Evolutionary conservation across 2,888 invertebrate genomes (phyloP), one percentile per base, ranked within the genome.

Genomic region (Callyntrura sp.): DNA sequence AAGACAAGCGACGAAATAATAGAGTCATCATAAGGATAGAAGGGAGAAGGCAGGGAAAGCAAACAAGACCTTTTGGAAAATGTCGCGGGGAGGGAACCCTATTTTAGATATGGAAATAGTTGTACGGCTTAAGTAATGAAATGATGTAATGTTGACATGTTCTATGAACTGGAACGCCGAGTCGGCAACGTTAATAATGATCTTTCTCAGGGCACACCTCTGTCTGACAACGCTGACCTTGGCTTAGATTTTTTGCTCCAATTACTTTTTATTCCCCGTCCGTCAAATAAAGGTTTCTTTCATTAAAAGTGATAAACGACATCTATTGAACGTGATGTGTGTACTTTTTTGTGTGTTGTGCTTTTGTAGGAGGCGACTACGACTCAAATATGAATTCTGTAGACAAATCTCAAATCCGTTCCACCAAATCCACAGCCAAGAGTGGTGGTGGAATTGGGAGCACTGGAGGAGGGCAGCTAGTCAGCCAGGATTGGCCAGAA

Each of bases 301-400:
- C n/a, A n/a, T n/a, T n/a, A 43, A 48, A 43, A n/a, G 20, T 70
- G 70, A 70, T 70, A 25, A 62, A 45, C 45, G n/a, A n/a, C n/a
- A n/a, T n/a, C n/a, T n/a, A n/a, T n/a, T n/a, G n/a, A n/a, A n/a
- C n/a, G n/a, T n/a, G n/a, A n/a, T n/a, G n/a, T 43, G 43, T n/a
- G n/a, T n/a, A n/a, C n/a, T n/a, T n/a, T n/a, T n/a, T n/a, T n/a
- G n/a, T n/a, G n/a, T n/a, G n/a, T n/a, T n/a, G n/a, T n/a, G n/a
- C 45, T 25, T 35, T 20, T 93, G 94, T 95, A 96, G 97, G 97
- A 94, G 96, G 96, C 92, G 97, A 97, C 94, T 97, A 97, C 94
- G 96, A 96, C 95, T 97, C 97, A 92, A 95, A 95, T 94, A 95
- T 97, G 94, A 97, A 97, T 94, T 97, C 97, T 95, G 97, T 97